Base-by-base conservation (phyloP, 2,797 vertebrate species). In the Malurus leucopterus region DNA sequence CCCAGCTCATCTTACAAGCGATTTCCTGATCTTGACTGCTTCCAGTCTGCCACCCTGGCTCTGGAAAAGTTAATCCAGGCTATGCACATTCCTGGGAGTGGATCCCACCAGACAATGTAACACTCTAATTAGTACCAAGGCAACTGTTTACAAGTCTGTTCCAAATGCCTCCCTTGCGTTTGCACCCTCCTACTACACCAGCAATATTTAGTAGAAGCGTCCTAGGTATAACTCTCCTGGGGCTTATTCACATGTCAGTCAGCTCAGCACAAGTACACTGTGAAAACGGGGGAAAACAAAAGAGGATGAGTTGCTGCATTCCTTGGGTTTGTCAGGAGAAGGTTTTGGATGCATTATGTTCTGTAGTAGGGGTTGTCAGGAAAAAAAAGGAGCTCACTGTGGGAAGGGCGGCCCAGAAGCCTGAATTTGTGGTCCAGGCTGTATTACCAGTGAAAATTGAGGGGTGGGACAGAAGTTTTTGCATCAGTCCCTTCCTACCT, bases 101-200 rank as follows among this genome's bases (percentile, higher is more conserved):
- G 89, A 88, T 90, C 86, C 89, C 94, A 95, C 87, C 91, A 95
- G 92, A 92, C 92, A 94, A 89, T 93, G 69, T 92, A 93, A 71
- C 69, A 74, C 75, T 77, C 81, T 93, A 92, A 93, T 84, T 84
- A 88, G 87, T 84, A 88, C 93, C 93, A 91, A 92, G 92, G 89
- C 94, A 95, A 94, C 95, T 94, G 93, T 94, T 94, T 95, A 95
- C 92, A 81, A 91, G 88, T 82, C 91, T 86, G 78, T 82, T 93
- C 91, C 88, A 93, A 94, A 89, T 88, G 68, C 92, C 89, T 93
- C 89, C 71, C 62, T 95, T 89, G 87, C 55, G 0, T 92, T 93
- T 94, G 92, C 91, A 93, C 89, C 94, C 88, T 95, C 92, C 93
- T 91, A 95, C 93, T 78, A 68, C 77, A 51, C 26, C 9, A 1